phyloP scores from a whole-genome alignment of 2,888 invertebrate genomes.

The Scrobipalpa costella region DNA sequence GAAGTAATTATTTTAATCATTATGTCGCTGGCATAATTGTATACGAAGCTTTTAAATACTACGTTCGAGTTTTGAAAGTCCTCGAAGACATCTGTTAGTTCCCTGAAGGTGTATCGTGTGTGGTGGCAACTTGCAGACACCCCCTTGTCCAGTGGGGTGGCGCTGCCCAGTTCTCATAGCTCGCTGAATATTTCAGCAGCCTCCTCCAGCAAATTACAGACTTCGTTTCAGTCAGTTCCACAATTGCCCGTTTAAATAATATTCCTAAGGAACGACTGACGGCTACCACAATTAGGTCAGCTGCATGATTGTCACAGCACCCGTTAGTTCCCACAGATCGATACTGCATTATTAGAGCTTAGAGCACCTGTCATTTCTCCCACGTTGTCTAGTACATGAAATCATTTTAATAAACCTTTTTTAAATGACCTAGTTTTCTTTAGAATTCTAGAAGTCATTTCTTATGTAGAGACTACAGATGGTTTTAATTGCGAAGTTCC shows the following conservation, averaged over 20 bases:
- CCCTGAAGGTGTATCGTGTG: constrained; percentile 43
- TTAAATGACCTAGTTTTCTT: constrained; percentile 1
- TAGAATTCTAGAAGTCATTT: background rate
- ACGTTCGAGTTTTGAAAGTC: constrained; percentile 25
- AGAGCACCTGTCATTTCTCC: constrained; percentile 33
- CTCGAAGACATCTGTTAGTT: constrained; percentile 56
- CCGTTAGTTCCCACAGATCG: constrained; percentile 54
- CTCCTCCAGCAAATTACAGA: constrained; percentile 68
- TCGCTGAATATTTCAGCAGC: constrained; percentile 71
- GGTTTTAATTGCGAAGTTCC: constrained; percentile 16
- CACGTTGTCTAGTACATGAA: constrained; percentile 18
- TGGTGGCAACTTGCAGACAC: constrained; percentile 35
- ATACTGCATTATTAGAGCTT: constrained; percentile 40
- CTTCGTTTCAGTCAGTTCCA: constrained; percentile 50
- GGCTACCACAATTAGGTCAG: constrained; percentile 61
- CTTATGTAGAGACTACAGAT: constrained; percentile 3
- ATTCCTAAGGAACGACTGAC: constrained; percentile 51
- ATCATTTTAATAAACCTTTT: constrained; percentile 14
- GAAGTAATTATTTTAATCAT: background rate
- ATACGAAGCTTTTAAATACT: background rate
- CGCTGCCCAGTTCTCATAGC: constrained; percentile 59
- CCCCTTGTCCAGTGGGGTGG: constrained; percentile 46
- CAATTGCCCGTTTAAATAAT: constrained; percentile 63
- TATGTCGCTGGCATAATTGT: background rate
- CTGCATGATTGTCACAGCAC: constrained; percentile 57